Evolutionary conservation across 2,888 invertebrate species (phyloP).

Genomic region (Galerucella nymphaeae): DNA sequence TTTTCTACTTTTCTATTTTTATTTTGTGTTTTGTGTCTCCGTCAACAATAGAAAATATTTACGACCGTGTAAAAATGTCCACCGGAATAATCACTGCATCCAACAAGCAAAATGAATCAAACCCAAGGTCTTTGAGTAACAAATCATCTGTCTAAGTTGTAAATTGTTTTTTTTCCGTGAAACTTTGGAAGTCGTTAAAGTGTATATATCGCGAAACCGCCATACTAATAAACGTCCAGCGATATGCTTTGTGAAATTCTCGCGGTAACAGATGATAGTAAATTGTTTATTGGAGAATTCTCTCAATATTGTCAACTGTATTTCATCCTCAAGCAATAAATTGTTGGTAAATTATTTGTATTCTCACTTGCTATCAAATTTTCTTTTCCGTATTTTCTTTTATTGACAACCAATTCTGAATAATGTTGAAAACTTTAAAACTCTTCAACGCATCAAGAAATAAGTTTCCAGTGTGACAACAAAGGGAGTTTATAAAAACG

Average conservation of each 20-base stretch:
- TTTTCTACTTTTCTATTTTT: too few relatives aligned
- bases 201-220: conserved; percentile 3
- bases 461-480: too few relatives aligned
- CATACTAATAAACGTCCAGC: neutral
- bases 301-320: neutral
- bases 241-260: conserved; percentile 1
- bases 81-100: conserved; percentile 10
- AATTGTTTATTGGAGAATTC: neutral
- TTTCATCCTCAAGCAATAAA: neutral
- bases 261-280: neutral
- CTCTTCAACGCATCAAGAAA: too few relatives aligned
- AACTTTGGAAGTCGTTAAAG: conserved; percentile 12
- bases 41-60: conserved; percentile 10
- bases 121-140: conserved; percentile 8
- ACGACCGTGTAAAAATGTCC: neutral
- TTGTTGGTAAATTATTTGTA: too few relatives aligned
- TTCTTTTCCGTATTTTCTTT: too few relatives aligned
- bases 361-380: too few relatives aligned
- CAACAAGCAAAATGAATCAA: conserved; percentile 9
- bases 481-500: too few relatives aligned
- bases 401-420: too few relatives aligned
- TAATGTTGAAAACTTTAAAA: too few relatives aligned
- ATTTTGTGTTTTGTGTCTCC: neutral
- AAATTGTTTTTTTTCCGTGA: conserved; percentile 15
- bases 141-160: conserved; percentile 26